phyloP scores from a whole-genome alignment of 2,113 vertebrate species.

The Lagopus leucura region DNA sequence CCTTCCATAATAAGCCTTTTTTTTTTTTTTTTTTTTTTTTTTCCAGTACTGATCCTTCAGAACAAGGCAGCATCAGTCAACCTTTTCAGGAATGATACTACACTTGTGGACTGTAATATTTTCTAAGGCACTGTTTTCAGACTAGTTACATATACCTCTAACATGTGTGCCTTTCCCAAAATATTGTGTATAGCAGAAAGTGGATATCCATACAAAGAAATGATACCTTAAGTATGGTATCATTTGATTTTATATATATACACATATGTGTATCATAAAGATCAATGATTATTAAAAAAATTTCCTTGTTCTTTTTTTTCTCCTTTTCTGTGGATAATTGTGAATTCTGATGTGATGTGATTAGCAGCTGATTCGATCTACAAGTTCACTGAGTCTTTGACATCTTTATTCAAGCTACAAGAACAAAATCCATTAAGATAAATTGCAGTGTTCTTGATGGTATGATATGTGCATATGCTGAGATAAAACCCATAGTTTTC shows the following conservation, averaged over 20 bases:
- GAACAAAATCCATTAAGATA: not conserved
- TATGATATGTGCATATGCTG: not conserved
- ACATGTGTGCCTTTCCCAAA: not conserved
- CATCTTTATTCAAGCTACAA: not conserved
- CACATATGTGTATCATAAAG: not conserved
- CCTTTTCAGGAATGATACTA: not conserved
- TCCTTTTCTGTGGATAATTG: not conserved
- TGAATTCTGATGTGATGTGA: not conserved
- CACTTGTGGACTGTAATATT: fast-evolving
- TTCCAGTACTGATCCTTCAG: not conserved
- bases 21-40: not conserved
- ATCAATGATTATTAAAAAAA: not conserved
- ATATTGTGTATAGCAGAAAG: not conserved
- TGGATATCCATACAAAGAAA: not conserved
- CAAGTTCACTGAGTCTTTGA: not conserved
- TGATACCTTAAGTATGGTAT: not conserved
- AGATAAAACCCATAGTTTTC: not conserved
- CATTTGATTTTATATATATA: not conserved
- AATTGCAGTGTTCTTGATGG: not conserved
- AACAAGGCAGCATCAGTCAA: not conserved
- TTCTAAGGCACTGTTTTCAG: not conserved
- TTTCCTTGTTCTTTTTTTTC: not conserved
- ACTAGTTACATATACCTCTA: not conserved
- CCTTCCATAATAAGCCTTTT: not conserved
- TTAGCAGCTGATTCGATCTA: not conserved